phyloP scores from a whole-genome alignment of 2,888 invertebrate species.

The Leucophenga montana region DNA sequence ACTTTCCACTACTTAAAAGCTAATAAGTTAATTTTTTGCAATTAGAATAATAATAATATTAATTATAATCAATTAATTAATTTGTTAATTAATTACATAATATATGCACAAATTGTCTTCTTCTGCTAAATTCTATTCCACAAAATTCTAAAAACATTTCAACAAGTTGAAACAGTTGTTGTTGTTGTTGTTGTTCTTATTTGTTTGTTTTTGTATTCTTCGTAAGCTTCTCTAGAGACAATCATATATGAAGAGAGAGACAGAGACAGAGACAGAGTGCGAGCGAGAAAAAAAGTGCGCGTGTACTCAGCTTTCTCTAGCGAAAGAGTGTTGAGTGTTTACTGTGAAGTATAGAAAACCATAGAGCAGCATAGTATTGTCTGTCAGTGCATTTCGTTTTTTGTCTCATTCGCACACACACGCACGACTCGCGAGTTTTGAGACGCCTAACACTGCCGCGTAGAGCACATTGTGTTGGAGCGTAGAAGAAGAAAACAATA shows the following conservation, averaged over 20 bases:
- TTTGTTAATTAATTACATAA: constrained; percentile 11
- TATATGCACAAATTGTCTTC: constrained; percentile 9
- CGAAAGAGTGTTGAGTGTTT: background rate
- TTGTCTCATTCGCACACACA: no score
- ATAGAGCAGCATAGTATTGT: no score
- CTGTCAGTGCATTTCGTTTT: no score
- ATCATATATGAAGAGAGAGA: background rate
- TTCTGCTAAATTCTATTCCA: background rate
- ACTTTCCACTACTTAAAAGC: constrained; percentile 9
- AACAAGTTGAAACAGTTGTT: no score
- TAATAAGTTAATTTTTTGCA: constrained; percentile 14
- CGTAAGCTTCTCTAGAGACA: background rate
- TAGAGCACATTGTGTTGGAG: background rate
- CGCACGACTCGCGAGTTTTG: no score
- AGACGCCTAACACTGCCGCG: no score
- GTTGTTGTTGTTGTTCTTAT: background rate
- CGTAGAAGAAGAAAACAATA: no score
- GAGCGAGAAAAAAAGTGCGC: background rate
- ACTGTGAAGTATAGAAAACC: no score
- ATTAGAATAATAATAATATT: background rate
- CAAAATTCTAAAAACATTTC: no score
- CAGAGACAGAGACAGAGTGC: background rate
- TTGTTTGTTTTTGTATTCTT: constrained; percentile 1
- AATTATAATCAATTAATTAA: no score
- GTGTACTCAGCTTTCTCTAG: no score